Evolutionary conservation across 2,797 vertebrate genomes (phyloP).

Genomic region (Adelosebastes latens): DNA sequence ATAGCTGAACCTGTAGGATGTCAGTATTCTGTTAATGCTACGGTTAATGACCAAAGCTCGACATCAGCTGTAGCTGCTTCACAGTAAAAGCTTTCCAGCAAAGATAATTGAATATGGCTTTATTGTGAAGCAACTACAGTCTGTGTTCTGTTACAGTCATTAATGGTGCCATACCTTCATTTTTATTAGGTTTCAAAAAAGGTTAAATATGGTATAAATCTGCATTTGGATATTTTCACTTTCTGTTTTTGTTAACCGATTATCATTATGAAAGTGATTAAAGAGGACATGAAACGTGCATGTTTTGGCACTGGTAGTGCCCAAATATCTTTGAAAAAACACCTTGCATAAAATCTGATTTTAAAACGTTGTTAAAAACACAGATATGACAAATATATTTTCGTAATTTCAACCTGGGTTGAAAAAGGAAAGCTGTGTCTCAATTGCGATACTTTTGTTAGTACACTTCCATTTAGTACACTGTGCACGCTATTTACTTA

Average conservation of each 20-base stretch:
- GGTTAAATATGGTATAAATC: neutral
- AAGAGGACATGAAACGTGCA: too few species aligned
- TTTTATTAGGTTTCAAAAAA: neutral
- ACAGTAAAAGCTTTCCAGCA: constrained; percentile 3
- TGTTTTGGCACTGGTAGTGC: too few species aligned
- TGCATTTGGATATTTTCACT: neutral
- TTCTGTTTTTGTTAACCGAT: neutral
- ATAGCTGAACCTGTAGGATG: constrained; percentile 28
- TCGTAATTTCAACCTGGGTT: too few species aligned
- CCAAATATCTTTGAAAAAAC: too few species aligned
- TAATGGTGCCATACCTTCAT: neutral
- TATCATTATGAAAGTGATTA: neutral
- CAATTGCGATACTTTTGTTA: too few species aligned
- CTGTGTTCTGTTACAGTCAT: constrained; percentile 10
- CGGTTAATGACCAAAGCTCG: constrained; percentile 32
- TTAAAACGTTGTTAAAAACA: too few species aligned
- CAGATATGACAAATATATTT: too few species aligned
- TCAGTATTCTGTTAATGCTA: constrained; percentile 13
- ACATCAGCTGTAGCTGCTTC: constrained; percentile 22
- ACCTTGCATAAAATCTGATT: too few species aligned
- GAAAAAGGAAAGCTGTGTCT: too few species aligned
- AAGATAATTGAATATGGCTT: constrained; percentile 13
- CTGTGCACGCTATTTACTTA: too few species aligned
- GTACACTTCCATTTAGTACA: too few species aligned
- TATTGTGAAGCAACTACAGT: constrained; percentile 1